Conservation (phyloP, 2,113 vertebrate species). For the Regulus satrapa region DNA sequence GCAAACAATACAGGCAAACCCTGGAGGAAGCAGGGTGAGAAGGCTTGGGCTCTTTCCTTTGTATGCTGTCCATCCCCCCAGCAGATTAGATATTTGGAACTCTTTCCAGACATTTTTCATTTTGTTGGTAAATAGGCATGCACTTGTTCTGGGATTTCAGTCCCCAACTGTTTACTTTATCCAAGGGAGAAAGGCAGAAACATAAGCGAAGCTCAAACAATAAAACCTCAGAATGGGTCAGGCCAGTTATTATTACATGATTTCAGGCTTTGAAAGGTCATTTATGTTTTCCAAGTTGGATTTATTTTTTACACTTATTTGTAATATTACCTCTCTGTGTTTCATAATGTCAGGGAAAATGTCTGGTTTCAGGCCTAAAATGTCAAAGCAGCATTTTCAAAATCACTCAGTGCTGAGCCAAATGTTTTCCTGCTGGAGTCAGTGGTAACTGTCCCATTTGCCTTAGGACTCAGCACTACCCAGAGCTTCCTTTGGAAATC, state of each 20-base stretch:
- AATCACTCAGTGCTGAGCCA: background rate
- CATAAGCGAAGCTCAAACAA: conserved; percentile 4
- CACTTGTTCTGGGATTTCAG: conserved; percentile 47
- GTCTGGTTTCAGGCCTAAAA: conserved; percentile 60
- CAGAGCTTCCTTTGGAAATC: no score
- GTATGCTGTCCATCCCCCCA: background rate
- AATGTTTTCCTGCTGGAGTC: conserved; percentile 5
- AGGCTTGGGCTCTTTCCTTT: background rate
- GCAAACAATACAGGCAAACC: background rate
- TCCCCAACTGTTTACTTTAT: background rate
- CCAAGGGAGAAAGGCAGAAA: background rate
- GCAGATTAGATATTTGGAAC: background rate
- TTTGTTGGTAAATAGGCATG: conserved; percentile 36
- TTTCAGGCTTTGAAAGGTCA: conserved; percentile 64
- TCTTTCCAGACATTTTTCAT: background rate
- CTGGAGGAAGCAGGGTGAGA: background rate
- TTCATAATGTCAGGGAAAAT: conserved; percentile 66
- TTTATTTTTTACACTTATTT: conserved; percentile 62
- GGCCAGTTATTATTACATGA: conserved; percentile 48
- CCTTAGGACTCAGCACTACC: no score
- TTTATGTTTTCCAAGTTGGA: conserved; percentile 59
- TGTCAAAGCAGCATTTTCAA: conserved; percentile 62
- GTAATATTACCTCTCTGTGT: conserved; percentile 49
- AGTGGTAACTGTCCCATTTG: background rate
- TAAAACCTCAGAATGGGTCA: conserved; percentile 41